Evolutionary conservation across 2,888 invertebrate genomes (phyloP).

Genomic region (Terebella lapidaria): DNA sequence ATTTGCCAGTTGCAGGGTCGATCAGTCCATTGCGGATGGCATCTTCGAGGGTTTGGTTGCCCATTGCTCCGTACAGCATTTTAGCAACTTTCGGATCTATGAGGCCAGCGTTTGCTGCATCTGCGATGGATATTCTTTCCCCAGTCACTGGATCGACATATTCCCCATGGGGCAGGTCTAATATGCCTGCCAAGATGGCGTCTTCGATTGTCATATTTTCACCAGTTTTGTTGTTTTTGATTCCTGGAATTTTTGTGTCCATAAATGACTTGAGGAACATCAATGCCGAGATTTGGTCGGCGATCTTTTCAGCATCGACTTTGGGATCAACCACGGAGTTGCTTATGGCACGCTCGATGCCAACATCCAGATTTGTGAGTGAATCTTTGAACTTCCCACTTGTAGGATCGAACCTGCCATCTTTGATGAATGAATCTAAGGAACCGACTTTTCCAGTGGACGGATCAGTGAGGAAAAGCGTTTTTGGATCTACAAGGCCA

Average conservation of each 20-base stretch:
- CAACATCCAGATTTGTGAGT: constrained; percentile 77
- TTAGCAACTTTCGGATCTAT: constrained; percentile 19
- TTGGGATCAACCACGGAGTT: constrained; percentile 57
- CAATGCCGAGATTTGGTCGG: constrained; percentile 33
- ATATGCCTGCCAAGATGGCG: constrained; percentile 74
- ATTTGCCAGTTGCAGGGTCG: constrained; percentile 54
- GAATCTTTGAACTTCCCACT: constrained; percentile 52
- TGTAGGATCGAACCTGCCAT: constrained; percentile 35
- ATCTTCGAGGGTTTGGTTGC: constrained; percentile 48
- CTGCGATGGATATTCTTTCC: constrained; percentile 29
- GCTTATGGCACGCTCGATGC: constrained; percentile 85
- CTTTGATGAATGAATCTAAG: constrained; percentile 35
- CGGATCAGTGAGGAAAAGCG: constrained; percentile 44
- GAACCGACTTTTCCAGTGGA: no score
- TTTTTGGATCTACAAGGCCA: no score
- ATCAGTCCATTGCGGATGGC: constrained; percentile 48
- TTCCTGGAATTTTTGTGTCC: constrained; percentile 24
- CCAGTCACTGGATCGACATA: constrained; percentile 12
- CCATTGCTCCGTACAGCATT: constrained; percentile 40
- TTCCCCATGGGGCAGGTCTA: constrained; percentile 15
- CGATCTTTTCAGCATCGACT: constrained; percentile 27
- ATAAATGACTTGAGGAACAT: constrained; percentile 18
- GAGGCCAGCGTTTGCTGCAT: constrained; percentile 30
- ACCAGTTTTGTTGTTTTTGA: constrained; percentile 57
- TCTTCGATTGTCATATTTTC: constrained; percentile 84